Base-by-base conservation (phyloP, 2,888 invertebrate species). In the Gortyna flavago region DNA sequence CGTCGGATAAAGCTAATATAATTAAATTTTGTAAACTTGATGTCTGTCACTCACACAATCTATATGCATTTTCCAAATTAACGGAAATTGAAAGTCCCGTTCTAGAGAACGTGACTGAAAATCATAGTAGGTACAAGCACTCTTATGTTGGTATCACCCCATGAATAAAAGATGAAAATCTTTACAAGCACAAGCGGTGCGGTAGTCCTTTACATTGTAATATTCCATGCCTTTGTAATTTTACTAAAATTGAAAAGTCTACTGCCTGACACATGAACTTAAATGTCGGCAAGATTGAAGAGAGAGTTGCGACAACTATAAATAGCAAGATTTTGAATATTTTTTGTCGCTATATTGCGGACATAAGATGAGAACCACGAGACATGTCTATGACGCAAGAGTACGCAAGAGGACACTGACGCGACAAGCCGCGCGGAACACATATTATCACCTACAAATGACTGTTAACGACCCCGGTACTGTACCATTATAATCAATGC, bases 381-480 rank as follows among this genome's bases (percentile, higher is more conserved):
- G 76, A 70, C 79, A 67, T 0, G 25, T 66, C 29, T 75, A 66
- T 87, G 86, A 87, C 83, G 84, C 76, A 75, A 79, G 77, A 75
- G 80, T 85, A 87, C 83, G 84, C 76, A 75, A 79, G 77, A 75
- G 80, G 71, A 76, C 75, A 75, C 64, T 67, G 80, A 67, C 75
- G 79, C 79, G 77, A 86, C 83, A 66, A 81, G 74, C 74, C 72
- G 80, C 73, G 87, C 81, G 86, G 85, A 88, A 89, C 81, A 87
- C 81, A 87, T 85, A 93, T 93, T 92, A 92, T 89, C 90, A 91
- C 89, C 88, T 86, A 89, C 90, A 91, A 91, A 91, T 90, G 88
- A 89, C 85, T 88, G 90, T 84, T 90, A 92, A 92, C 89, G 89
- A 88, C 88, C 89, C 80, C 85, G 82, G 79, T 84, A 87, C n/a